Evolutionary conservation across 2,888 invertebrate genomes (phyloP), one percentile per base, ranked within the genome.

Genomic region (Hirtodrosophila alboralis): DNA sequence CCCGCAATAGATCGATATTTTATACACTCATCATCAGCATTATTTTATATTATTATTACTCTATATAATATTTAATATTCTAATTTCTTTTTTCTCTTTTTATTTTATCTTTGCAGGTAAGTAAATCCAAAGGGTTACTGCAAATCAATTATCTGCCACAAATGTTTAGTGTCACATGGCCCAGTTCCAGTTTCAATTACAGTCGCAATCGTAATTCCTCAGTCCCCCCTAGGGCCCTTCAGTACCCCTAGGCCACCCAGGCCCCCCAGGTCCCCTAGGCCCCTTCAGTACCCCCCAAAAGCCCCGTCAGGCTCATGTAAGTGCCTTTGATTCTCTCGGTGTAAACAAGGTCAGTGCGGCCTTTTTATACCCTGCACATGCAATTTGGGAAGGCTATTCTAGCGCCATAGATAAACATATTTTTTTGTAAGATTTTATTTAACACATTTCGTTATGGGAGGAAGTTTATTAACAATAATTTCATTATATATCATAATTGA

Each of bases 81-180:
- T 23, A 4, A 18, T 18, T 18, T 18, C 4, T 18, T 3, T 18
- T 18, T 18, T 16, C 18, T 43, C n/a, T 23, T 57, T 64, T 10
- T 16, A 2, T 14, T 54, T 26, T 65, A 47, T 74, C 63, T 40
- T 79, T 85, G 51, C 84, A 79, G 79, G 79, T 79, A 79, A 79
- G 79, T 85, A 72, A 60, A 80, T 54, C 30, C 48, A 48, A 47
- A 61, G 56, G 69, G 43, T 48, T 54, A 75, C 49, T 45, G 65
- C 80, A 69, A 60, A 69, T 69, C 66, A 69, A 57, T 71, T 59
- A 53, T 23, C 23, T 23, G 6, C 59, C 54, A 57, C 78, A 77
- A 63, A 61, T 74, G 74, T 59, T 30, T 48, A 37, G 57, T 81
- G 74, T 84, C 78, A 74, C 75, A 74, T 81, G 78, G 67, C 78